These are phyloP conservation scores for Lepas anatifera DNA, from an alignment of 2,888 invertebrate species.

Conservation along the genomic window DNA sequence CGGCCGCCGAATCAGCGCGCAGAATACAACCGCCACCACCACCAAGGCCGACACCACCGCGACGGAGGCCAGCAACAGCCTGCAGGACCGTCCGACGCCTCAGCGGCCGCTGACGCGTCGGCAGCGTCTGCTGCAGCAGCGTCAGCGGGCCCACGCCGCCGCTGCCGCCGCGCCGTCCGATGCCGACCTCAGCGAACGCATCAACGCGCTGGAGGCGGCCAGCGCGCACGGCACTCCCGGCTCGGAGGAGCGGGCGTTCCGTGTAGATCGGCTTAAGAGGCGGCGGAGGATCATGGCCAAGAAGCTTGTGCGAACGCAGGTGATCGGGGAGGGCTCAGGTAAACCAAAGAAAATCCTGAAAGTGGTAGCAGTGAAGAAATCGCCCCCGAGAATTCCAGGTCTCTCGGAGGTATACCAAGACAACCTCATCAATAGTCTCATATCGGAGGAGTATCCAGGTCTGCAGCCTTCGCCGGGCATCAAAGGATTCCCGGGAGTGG, in stretches of 20 bases:
- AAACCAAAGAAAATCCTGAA: no score
- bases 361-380: not conserved
- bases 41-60: not conserved
- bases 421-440: constrained; percentile 2
- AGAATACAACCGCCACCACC: not conserved
- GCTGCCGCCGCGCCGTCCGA: not conserved
- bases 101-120: not conserved
- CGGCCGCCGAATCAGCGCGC: not conserved
- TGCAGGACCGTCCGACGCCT: not conserved
- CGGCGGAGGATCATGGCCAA: not conserved
- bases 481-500: constrained; percentile 21
- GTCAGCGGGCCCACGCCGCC: not conserved
- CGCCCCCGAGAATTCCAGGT: not conserved
- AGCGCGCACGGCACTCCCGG: not conserved
- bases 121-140: no score
- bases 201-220: not conserved
- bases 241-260: not conserved
- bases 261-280: not conserved
- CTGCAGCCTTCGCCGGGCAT: constrained; percentile 15
- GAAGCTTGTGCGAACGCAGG: not conserved
- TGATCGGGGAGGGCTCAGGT: no score
- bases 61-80: not conserved
- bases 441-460: not conserved
- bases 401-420: not conserved
- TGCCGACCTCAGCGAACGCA: not conserved